Base-by-base conservation (phyloP, 2,888 invertebrate species). In the Idaea biselata region DNA sequence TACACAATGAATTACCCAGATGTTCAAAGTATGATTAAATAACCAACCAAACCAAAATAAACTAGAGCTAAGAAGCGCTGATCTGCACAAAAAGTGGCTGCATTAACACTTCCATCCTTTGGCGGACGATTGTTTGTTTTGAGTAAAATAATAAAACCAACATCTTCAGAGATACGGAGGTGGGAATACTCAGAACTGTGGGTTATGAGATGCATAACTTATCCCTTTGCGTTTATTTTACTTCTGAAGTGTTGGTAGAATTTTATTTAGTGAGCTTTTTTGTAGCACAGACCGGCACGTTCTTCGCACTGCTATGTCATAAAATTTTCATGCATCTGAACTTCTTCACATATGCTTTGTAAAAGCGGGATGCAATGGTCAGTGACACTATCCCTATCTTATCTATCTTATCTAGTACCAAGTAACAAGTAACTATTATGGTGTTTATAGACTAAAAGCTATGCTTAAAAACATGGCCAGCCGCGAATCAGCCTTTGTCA, bases 131-230 rank as follows among this genome's bases (percentile, higher is more conserved):
- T 44, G 44, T 44, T 44, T 44, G 44, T 44, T 44, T 44, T 8
- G 7, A 44, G 44, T 44, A 11, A 44, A 44, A 44, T 44, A 33
- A 33, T 60, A 61, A 61, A 63, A 61, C 55, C 58, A 63, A 66
- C 63, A 62, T 58, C 61, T 58, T 62, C 60, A 60, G 58, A 60
- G 63, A 63, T 44, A 57, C 44, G 56, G 14, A 18, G 64, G 65
- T 62, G 68, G 60, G 54, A 63, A 63, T 71, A 65, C 69, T 58
- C 59, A 64, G 69, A 69, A 70, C 58, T 58, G 59, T 54, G 60
- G 33, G 61, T 18, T 58, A 63, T 60, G 68, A 63, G 32, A 57
- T 58, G 65, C 63, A 67, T 67, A 67, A 61, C 57, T 69, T 63
- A 69, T 70, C 68, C 65, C 63, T 32, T 25, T 55, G 55, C 60